phyloP scores from a whole-genome alignment of 2,888 invertebrate species.

The Syritta pipiens region DNA sequence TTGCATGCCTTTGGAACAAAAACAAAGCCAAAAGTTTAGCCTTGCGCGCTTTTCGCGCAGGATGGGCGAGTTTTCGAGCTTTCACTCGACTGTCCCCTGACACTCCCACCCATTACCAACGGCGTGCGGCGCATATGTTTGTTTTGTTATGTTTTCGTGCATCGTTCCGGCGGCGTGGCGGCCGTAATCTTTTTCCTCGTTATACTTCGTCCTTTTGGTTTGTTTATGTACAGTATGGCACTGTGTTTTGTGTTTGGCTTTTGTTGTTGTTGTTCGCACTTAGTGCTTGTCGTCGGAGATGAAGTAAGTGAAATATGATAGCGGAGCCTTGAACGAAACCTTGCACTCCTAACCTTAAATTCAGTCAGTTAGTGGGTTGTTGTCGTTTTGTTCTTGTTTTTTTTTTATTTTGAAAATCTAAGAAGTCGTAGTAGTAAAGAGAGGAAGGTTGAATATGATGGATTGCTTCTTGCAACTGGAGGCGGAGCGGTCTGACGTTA shows the following conservation, averaged over 20 bases:
- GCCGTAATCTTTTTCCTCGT: slow-evolving; percentile 26
- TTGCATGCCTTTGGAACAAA: slow-evolving; percentile 23
- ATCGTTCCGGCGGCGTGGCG: slow-evolving; percentile 31
- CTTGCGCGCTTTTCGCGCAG: slow-evolving; percentile 10
- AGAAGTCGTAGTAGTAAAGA: neutral
- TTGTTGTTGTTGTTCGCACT: slow-evolving; percentile 33
- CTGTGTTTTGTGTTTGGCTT: slow-evolving; percentile 24
- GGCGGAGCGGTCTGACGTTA: slow-evolving; percentile 5
- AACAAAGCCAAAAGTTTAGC: slow-evolving; percentile 30
- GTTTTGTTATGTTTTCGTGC: slow-evolving; percentile 42
- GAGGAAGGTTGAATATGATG: slow-evolving; percentile 37
- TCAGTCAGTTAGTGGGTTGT: slow-evolving; percentile 46
- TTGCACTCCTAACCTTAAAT: slow-evolving; percentile 59
- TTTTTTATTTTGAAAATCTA: slow-evolving; percentile 6
- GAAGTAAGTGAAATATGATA: slow-evolving; percentile 48
- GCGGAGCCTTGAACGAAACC: slow-evolving; percentile 59
- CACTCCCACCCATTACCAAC: slow-evolving; percentile 7
- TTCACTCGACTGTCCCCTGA: slow-evolving; percentile 31
- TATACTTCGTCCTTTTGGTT: slow-evolving; percentile 18
- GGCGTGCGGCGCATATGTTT: slow-evolving; percentile 15
- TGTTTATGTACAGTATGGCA: slow-evolving; percentile 43
- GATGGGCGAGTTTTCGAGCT: slow-evolving; percentile 14
- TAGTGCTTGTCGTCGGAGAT: slow-evolving; percentile 22
- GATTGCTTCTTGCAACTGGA: slow-evolving; percentile 36
- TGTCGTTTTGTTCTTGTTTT: neutral